These are phyloP conservation scores for Aix galericulata DNA, from an alignment of 2,113 vertebrate genomes.

Conservation along the genomic window DNA sequence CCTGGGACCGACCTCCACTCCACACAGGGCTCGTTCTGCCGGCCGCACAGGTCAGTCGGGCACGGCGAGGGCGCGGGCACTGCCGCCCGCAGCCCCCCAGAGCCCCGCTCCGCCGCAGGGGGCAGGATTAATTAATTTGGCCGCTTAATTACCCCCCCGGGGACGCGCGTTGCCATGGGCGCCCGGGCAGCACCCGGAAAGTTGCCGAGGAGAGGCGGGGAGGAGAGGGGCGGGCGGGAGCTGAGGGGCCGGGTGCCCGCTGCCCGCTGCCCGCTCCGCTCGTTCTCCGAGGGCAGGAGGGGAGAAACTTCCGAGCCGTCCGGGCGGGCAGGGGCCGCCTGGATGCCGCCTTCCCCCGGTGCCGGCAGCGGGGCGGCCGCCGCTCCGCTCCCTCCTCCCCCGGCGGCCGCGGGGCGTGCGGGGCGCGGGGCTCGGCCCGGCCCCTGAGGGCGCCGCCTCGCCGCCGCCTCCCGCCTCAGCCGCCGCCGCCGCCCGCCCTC, in stretches of 20 bases:
- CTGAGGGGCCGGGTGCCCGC: neutral
- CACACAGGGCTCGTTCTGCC: neutral
- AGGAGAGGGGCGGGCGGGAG: neutral
- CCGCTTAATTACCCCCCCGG: neutral
- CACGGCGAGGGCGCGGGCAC: too few relatives aligned
- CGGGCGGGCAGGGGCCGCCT: neutral
- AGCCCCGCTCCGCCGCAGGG: neutral
- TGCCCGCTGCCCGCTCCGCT: neutral
- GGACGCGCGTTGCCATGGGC: slow-evolving; percentile 50
- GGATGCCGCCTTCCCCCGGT: neutral
- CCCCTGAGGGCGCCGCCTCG: slow-evolving; percentile 26
- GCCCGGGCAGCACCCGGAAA: slow-evolving; percentile 59
- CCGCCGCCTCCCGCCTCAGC: neutral
- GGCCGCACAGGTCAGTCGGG: too few relatives aligned
- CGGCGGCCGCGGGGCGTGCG: slow-evolving; percentile 43
- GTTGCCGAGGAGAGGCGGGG: slow-evolving; percentile 48
- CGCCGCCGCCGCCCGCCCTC: neutral
- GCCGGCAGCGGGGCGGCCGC: neutral
- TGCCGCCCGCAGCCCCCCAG: too few relatives aligned
- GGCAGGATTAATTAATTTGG: neutral
- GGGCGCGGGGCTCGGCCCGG: slow-evolving; percentile 35
- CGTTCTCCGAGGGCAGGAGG: neutral
- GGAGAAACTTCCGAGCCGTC: neutral
- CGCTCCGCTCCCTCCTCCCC: slow-evolving; percentile 2
- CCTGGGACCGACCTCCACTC: neutral